Evolutionary conservation across 2,113 vertebrate species (phyloP).

Genomic region (Pristiophorus japonicus): DNA sequence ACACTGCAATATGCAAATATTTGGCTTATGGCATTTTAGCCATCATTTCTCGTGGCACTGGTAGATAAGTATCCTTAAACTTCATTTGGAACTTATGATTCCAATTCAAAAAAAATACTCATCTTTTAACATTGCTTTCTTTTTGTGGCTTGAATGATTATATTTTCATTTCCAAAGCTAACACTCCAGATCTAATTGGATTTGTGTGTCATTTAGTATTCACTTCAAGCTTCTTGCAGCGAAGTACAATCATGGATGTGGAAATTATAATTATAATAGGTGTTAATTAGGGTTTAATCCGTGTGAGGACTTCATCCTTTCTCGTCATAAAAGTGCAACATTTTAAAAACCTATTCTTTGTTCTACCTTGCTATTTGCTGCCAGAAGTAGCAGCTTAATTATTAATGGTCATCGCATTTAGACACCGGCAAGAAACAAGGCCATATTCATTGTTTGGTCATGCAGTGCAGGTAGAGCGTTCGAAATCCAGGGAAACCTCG

Average conservation of each 20-base stretch:
- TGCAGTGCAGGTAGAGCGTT: no score
- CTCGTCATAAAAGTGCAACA: background rate
- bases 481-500: no score
- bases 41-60: constrained; percentile 7
- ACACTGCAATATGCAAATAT: constrained; percentile 30
- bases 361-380: background rate
- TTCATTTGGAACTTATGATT: background rate
- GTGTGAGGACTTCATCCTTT: background rate
- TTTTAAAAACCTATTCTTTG: background rate
- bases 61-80: constrained; percentile 29
- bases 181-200: background rate
- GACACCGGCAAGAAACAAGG: background rate
- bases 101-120: background rate
- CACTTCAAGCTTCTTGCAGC: background rate
- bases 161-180: background rate
- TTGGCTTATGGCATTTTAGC: background rate
- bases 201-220: background rate
- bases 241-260: background rate
- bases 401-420: background rate
- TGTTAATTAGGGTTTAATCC: background rate
- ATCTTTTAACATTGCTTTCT: background rate
- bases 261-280: background rate
- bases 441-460: background rate
- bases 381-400: background rate
- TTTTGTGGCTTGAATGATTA: background rate